Evolutionary conservation across 2,113 vertebrate species (phyloP).

Genomic region (Bubo blakistoni): DNA sequence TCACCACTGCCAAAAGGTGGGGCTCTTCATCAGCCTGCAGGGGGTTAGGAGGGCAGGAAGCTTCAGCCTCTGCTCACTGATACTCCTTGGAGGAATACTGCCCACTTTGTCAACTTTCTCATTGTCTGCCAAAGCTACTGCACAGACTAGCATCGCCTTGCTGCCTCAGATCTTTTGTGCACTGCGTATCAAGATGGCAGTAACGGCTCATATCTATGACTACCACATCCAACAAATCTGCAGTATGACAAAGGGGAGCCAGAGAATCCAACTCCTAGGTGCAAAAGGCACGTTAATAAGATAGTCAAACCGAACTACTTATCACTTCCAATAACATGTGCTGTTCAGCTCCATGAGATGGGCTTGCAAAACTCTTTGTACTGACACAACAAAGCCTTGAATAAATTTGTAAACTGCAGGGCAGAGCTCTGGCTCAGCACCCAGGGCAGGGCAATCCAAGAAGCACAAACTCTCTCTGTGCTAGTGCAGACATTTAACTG

Average conservation of each 20-base stretch:
- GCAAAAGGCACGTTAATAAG: not conserved
- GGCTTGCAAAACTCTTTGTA: not conserved
- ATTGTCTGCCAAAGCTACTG: not conserved
- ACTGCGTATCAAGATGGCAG: not conserved
- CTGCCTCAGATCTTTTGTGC: not conserved
- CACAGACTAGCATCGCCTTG: not conserved
- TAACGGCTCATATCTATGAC: not conserved
- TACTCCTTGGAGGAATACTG: not conserved
- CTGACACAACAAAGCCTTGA: not conserved
- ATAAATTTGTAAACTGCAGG: not conserved
- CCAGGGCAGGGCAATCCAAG: not conserved
- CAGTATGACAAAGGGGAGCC: not conserved
- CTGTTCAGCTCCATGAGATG: not conserved
- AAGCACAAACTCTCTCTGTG: not conserved
- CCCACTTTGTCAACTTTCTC: not conserved
- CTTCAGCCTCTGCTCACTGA: not conserved
- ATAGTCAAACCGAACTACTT: not conserved
- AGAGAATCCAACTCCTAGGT: not conserved
- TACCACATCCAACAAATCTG: not conserved
- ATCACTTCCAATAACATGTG: not conserved
- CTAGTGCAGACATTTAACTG: not conserved
- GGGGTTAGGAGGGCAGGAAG: not conserved
- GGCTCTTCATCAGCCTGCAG: not conserved
- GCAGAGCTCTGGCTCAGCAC: not conserved
- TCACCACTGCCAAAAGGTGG: not conserved